Percentiles rank a stretch among this genome's conserved stretches.
Conservation (phyloP, 2,797 vertebrate genomes). For the Sciurus vulgaris region DNA sequence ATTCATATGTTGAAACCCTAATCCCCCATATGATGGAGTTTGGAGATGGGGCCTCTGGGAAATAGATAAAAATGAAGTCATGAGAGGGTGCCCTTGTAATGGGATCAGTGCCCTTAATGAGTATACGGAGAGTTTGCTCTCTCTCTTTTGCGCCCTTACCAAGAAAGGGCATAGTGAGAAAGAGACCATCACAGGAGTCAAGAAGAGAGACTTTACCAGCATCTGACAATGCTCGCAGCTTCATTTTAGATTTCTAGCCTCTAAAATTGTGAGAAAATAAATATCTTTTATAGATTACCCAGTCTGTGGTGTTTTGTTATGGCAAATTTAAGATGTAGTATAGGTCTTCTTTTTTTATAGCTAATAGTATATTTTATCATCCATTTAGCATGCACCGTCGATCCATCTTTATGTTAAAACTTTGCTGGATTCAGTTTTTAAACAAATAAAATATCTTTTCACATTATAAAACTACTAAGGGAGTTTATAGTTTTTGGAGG, state of each 20-base stretch:
- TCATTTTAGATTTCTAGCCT: neutral
- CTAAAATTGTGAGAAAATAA: neutral
- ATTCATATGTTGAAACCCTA: neutral
- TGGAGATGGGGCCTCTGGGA: neutral
- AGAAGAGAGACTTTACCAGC: neutral
- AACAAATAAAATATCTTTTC: neutral
- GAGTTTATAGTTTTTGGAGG: conserved; percentile 71
- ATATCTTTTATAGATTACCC: neutral
- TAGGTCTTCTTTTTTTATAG: neutral
- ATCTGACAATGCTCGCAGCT: neutral
- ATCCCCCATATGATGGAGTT: neutral
- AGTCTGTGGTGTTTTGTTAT: neutral
- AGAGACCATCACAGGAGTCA: neutral
- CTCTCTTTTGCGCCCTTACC: neutral
- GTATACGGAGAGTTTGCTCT: neutral
- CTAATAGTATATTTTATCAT: neutral
- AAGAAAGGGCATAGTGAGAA: neutral
- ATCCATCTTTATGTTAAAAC: neutral
- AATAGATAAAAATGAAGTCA: neutral
- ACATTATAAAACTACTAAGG: conserved; percentile 60
- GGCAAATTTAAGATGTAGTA: neutral
- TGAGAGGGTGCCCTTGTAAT: neutral
- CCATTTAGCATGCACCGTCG: neutral
- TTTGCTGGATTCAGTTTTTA: neutral
- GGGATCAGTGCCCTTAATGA: neutral